Evolutionary conservation across 2,797 vertebrate genomes (phyloP).

Genomic region (Pelodytes ibericus): DNA sequence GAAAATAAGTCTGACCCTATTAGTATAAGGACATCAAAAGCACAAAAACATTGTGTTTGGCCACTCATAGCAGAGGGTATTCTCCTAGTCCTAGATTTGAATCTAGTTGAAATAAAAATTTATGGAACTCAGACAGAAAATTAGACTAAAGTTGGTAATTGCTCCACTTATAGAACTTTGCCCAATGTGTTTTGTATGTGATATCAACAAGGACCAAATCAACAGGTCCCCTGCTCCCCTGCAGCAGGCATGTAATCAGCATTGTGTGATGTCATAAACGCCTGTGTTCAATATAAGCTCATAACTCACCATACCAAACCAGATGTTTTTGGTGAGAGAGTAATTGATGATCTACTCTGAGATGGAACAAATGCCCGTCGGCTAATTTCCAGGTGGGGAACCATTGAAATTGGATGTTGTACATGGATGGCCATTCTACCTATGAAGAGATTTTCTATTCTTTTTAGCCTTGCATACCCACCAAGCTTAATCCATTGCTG

Average conservation of each 20-base stretch:
- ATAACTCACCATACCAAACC: slow-evolving; percentile 75
- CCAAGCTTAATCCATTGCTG: not conserved
- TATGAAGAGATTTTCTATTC: slow-evolving; percentile 38
- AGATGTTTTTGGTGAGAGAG: slow-evolving; percentile 79
- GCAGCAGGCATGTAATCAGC: slow-evolving; percentile 59
- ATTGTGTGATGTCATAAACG: slow-evolving; percentile 77
- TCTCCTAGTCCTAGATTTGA: too few species aligned
- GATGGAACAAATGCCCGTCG: slow-evolving; percentile 71
- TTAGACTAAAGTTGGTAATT: too few species aligned
- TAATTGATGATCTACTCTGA: slow-evolving; percentile 79
- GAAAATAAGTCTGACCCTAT: too few species aligned
- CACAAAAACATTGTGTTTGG: too few species aligned
- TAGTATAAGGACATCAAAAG: too few species aligned
- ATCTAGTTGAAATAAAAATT: too few species aligned
- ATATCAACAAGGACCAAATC: too few species aligned
- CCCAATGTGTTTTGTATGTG: too few species aligned
- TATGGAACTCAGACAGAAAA: too few species aligned
- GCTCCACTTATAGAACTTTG: too few species aligned
- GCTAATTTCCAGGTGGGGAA: slow-evolving; percentile 65
- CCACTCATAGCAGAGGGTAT: too few species aligned
- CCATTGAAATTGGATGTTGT: slow-evolving; percentile 65
- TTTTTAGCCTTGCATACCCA: not conserved
- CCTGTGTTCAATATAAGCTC: slow-evolving; percentile 79
- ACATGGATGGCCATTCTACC: slow-evolving; percentile 10
- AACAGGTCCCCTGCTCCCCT: too few species aligned